These are phyloP conservation scores for Rhombomys opimus DNA, from an alignment of 2,113 vertebrate genomes.

Conservation along the genomic window DNA sequence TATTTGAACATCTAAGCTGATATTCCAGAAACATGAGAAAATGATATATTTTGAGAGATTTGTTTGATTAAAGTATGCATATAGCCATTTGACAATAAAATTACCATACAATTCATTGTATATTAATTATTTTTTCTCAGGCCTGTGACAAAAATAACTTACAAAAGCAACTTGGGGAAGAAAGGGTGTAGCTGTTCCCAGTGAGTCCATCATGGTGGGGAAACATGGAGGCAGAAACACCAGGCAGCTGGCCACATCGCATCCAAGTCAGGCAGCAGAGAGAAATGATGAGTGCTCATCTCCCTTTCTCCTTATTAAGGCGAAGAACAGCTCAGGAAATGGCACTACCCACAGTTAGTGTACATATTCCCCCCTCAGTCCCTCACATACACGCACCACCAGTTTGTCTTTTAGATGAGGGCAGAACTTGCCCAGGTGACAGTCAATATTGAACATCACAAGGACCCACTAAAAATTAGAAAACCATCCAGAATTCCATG, in stretches of 20 bases:
- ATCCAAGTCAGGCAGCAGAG: background rate
- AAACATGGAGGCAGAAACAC: too few relatives aligned
- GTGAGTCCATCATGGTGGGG: too few relatives aligned
- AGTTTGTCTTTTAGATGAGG: background rate
- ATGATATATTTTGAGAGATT: slow-evolving; percentile 66
- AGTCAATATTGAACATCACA: background rate
- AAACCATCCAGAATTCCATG: slow-evolving; percentile 62
- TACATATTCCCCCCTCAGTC: background rate
- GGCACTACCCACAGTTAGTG: background rate
- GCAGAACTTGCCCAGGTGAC: background rate
- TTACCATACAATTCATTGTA: slow-evolving; percentile 65
- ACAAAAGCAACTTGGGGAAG: background rate
- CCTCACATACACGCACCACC: too few relatives aligned
- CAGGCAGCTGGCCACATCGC: background rate
- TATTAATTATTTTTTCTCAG: background rate
- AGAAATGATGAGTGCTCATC: background rate
- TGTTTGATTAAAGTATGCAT: slow-evolving; percentile 38
- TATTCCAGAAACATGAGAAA: slow-evolving; percentile 59
- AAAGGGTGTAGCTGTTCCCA: too few relatives aligned
- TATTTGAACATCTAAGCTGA: slow-evolving; percentile 71
- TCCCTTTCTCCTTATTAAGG: background rate
- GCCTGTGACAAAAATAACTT: background rate
- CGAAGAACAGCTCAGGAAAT: background rate
- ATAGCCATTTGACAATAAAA: slow-evolving; percentile 33
- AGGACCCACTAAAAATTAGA: slow-evolving; percentile 34